Conservation (phyloP, 2,797 vertebrate genomes). For the Micromesistius poutassou region DNA sequence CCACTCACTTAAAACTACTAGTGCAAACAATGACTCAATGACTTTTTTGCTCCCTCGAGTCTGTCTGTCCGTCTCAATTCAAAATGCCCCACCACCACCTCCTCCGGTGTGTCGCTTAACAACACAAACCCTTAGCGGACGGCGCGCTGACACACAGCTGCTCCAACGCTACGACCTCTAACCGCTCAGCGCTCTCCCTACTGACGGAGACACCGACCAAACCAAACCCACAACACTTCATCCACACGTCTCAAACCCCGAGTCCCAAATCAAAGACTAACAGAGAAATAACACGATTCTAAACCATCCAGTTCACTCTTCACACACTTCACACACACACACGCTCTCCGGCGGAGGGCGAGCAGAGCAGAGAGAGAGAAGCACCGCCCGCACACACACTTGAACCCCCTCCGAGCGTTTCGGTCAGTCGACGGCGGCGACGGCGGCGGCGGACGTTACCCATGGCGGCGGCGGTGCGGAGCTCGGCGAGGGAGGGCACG, state of each 20-base stretch:
- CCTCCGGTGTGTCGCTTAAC: neutral
- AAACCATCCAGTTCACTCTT: neutral
- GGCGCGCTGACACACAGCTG: neutral
- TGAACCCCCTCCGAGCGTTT: too few species aligned
- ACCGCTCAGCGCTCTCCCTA: neutral
- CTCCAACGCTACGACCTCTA: neutral
- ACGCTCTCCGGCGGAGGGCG: neutral
- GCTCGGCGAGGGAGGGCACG: conserved; percentile 66
- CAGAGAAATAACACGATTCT: too few species aligned
- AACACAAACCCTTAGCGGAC: neutral
- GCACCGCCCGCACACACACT: too few species aligned
- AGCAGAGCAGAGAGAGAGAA: too few species aligned
- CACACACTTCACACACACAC: conserved; percentile 1
- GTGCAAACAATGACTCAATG: neutral
- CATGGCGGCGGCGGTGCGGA: conserved; percentile 73
- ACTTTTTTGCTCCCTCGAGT: neutral
- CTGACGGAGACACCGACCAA: neutral
- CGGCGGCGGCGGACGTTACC: conserved; percentile 75
- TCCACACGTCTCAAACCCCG: neutral
- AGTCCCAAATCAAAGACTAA: neutral
- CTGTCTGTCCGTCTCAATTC: neutral
- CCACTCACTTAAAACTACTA: neutral
- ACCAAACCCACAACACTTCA: neutral
- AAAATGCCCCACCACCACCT: neutral
- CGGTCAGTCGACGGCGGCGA: too few species aligned